phyloP scores from a whole-genome alignment of 2,113 vertebrate species.

The Chionomys nivalis region DNA sequence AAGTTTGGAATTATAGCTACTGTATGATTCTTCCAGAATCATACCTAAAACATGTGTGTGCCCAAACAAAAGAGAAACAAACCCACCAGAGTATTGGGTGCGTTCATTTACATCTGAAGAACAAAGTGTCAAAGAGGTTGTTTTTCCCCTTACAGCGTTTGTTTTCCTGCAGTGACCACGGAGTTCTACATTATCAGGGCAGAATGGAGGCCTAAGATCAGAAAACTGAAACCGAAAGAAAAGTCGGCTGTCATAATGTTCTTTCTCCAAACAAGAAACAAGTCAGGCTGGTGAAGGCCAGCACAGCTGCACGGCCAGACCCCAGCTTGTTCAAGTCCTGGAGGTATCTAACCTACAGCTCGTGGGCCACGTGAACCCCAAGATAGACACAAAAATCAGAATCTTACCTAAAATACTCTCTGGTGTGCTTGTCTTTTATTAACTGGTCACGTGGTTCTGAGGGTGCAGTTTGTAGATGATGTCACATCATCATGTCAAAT shows the following conservation, averaged over 20 bases:
- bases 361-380: not conserved
- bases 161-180: not conserved
- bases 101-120: not conserved
- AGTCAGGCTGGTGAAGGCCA: not conserved
- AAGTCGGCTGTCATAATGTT: not conserved
- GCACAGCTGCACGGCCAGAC: not conserved
- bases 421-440: not conserved
- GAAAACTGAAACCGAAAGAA: not conserved
- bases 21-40: not conserved
- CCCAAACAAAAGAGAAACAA: not conserved
- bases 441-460: not conserved
- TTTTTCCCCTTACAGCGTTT: not conserved
- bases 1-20: not conserved
- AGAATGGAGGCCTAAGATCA: not conserved
- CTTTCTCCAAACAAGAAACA: not conserved
- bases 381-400: not conserved
- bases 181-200: not conserved
- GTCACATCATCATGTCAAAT: not conserved
- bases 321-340: accelerated
- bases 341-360: not conserved
- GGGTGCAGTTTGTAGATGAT: not conserved
- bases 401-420: too few species aligned
- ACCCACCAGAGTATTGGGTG: not conserved
- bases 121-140: not conserved
- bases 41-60: too few species aligned